A percentile compares a stretch with the other conserved stretches of the same genome.
These are phyloP conservation scores for Rhagonycha lutea DNA, from an alignment of 2,888 invertebrate genomes.

Conservation along the genomic window DNA sequence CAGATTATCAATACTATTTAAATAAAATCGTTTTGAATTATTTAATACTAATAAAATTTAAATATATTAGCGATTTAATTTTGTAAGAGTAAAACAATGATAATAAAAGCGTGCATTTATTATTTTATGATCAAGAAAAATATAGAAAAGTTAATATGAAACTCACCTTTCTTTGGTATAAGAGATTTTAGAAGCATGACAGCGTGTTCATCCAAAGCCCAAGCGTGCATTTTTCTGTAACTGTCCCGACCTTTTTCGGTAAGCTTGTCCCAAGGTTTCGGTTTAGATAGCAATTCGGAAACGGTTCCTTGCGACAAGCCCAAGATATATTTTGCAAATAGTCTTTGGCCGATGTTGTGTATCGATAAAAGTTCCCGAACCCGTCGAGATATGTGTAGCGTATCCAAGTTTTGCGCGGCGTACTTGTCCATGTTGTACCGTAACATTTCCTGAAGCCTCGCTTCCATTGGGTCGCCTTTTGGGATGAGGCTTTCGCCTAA, in stretches of 20 bases:
- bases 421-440: constrained; percentile 96
- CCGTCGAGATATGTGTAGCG: constrained; percentile 89
- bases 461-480: constrained; percentile 93
- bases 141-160: background rate
- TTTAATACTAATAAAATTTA: background rate
- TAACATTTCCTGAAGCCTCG: constrained; percentile 89
- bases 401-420: constrained; percentile 91
- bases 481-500: constrained; percentile 90
- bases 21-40: background rate
- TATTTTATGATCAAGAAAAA: background rate
- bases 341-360: constrained; percentile 97
- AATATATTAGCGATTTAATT: background rate
- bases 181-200: constrained; percentile 96
- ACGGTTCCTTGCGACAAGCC: constrained; percentile 98
- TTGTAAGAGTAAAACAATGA: background rate
- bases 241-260: constrained; percentile 99
- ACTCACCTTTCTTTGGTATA: constrained; percentile 92
- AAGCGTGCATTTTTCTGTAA: constrained; percentile 99
- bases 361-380: constrained; percentile 93
- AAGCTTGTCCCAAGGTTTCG: constrained; percentile 99
- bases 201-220: constrained; percentile 98
- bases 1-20: background rate
- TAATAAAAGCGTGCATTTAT: background rate
- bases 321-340: constrained; percentile 98
- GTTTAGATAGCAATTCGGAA: constrained; percentile 96